Percentiles rank a stretch among this genome's conserved stretches.
These are phyloP conservation scores for Arizona elegans DNA, from an alignment of 2,113 vertebrate genomes.

Conservation along the genomic window DNA sequence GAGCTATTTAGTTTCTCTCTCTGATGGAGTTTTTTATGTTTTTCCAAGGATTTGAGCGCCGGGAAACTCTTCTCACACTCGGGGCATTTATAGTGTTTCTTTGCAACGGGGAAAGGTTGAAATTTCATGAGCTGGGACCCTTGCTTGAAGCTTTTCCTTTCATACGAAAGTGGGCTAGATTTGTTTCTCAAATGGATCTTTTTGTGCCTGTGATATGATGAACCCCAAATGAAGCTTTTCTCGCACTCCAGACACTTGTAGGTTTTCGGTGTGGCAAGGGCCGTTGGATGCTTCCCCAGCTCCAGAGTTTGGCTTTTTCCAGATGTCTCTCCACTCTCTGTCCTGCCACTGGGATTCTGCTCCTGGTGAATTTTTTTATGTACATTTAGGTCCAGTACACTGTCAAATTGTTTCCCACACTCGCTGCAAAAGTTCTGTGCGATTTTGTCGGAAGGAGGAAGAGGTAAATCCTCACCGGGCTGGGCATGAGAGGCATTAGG, in stretches of 20 bases:
- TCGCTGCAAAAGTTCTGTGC: background rate
- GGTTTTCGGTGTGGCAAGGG: background rate
- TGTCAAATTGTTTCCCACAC: background rate
- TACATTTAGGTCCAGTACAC: background rate
- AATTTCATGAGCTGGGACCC: background rate
- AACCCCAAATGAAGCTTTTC: background rate
- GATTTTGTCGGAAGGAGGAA: background rate
- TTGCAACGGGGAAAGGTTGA: background rate
- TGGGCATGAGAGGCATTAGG: background rate
- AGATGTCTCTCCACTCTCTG: background rate
- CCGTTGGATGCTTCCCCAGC: background rate
- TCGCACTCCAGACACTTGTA: background rate
- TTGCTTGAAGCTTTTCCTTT: background rate
- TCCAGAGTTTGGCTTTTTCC: background rate
- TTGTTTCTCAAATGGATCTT: background rate
- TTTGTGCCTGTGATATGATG: background rate
- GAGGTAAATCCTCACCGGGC: background rate
- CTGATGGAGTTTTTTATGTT: background rate
- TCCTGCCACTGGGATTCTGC: background rate
- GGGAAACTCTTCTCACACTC: background rate
- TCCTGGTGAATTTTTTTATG: background rate
- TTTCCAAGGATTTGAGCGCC: background rate
- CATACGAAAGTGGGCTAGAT: background rate
- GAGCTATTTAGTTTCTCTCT: background rate
- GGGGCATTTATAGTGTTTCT: background rate